Base-by-base conservation (phyloP, 2,113 vertebrate species). In the Catharus bicknelli region DNA sequence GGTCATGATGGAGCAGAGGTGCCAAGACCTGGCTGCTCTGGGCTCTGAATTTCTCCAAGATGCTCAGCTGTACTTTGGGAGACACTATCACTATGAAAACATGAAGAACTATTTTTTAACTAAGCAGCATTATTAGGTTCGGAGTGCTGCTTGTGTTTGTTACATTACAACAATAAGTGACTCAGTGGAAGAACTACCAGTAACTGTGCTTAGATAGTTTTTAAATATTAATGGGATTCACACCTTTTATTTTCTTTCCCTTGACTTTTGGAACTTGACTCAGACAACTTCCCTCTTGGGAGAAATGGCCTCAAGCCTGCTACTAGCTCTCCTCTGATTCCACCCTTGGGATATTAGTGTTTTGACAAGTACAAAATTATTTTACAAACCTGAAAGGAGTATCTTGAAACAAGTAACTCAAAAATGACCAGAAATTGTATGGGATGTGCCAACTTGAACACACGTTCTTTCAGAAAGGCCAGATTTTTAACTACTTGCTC, bases 221-320 rank as follows among this genome's bases (percentile, higher is more conserved):
- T 88, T 69, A 93, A 91, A 62, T 57, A 90, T 77, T 95, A 87
- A 89, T 74, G 23, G 38, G 4, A 90, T 48, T 32, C 9, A 3
- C 21, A 40, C 11, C 47, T 83, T 86, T 77, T 86, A 32, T 86
- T 85, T 91, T 89, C 30, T 93, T 92, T 81, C 53, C 61, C 53
- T 84, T 84, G 79, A 93, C 86, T 91, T 90, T 81, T 36, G 27
- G 80, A 90, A 92, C 61, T 59, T n/a, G 45, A 67, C 32, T 54
- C 61, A n/a, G 53, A 42, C 55, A 89, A 48, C 2, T 27, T 61
- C 21, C 48, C 43, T 42, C 75, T 75, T 22, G 30, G 48, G 11
- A 74, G 14, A 57, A 86, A 76, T 2, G 3, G 27, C 45, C 80
- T 94, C 45, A 81, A 55, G 51, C 36, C 55, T 73, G 59, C 40